Conservation (phyloP, 1,140 invertebrate species). For the Aphelenchoides besseyi region DNA sequence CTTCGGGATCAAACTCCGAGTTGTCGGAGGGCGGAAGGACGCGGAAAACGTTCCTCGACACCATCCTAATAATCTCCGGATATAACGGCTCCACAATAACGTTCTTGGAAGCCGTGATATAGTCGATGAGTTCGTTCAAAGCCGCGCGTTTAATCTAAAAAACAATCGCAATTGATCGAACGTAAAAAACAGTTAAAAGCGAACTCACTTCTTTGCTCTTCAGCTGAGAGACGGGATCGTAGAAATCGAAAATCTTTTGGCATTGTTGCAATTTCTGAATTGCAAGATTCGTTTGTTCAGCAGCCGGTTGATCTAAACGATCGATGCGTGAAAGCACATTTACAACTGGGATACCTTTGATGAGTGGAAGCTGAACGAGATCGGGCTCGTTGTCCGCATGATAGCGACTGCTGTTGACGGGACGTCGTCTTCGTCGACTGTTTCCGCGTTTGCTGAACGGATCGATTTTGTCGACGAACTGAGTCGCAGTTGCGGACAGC, state of each 20-base stretch:
- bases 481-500: conserved; percentile 60
- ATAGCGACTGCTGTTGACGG: conserved; percentile 57
- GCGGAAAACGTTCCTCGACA: conserved; percentile 61
- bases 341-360: conserved; percentile 50
- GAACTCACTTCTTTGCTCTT: conserved; percentile 68
- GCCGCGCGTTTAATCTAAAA: conserved; percentile 63
- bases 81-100: conserved; percentile 62
- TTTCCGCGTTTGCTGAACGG: conserved; percentile 59
- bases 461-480: conserved; percentile 62
- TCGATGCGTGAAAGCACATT: neutral
- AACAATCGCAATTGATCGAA: too few species aligned
- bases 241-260: conserved; percentile 67
- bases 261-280: conserved; percentile 68
- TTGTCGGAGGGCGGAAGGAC: conserved; percentile 61
- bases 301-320: conserved; percentile 74
- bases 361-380: conserved; percentile 54
- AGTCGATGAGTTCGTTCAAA: conserved; percentile 63
- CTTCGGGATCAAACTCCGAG: conserved; percentile 61
- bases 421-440: conserved; percentile 51
- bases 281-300: conserved; percentile 66
- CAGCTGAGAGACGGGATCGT: conserved; percentile 63
- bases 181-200: neutral
- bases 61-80: conserved; percentile 64
- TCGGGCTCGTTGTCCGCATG: conserved; percentile 62
- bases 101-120: conserved; percentile 60